Conservation (phyloP, 2,888 invertebrate genomes). For the Fissipunctia ypsillon region DNA sequence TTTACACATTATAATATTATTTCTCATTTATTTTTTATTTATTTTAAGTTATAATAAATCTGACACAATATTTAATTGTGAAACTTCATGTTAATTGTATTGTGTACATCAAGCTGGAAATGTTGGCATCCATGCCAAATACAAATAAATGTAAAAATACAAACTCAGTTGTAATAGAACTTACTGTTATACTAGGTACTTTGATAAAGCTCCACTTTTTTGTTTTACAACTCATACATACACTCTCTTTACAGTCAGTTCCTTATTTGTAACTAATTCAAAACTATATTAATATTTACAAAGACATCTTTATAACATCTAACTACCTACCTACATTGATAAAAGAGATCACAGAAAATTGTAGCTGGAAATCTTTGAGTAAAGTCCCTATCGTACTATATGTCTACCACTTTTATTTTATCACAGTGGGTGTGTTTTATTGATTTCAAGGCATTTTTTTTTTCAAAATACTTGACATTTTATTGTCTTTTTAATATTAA, state of each 20-base stretch:
- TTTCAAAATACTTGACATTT: constrained; percentile 77
- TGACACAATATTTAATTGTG: constrained; percentile 84
- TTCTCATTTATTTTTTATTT: constrained; percentile 86
- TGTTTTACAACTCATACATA: constrained; percentile 90
- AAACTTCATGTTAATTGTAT: constrained; percentile 80
- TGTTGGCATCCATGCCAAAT: constrained; percentile 81
- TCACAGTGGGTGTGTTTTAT: constrained; percentile 87
- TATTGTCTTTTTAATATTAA: constrained; percentile 81
- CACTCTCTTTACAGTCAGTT: constrained; percentile 89
- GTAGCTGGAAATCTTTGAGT: constrained; percentile 91
- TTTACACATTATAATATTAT: constrained; percentile 77
- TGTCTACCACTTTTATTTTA: constrained; percentile 89
- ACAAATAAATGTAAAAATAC: constrained; percentile 90
- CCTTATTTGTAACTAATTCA: constrained; percentile 78
- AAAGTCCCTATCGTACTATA: constrained; percentile 84
- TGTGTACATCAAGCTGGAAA: constrained; percentile 85
- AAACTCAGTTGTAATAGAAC: constrained; percentile 87
- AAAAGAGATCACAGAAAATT: constrained; percentile 91
- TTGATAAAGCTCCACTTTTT: constrained; percentile 90
- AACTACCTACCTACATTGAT: constrained; percentile 87
- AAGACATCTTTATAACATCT: constrained; percentile 85
- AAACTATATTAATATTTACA: constrained; percentile 85
- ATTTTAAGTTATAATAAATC: constrained; percentile 88
- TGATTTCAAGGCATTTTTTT: constrained; percentile 83
- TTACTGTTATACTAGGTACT: constrained; percentile 89